Evolutionary conservation across 2,888 invertebrate genomes (phyloP).

Genomic region (Pogonocherus hispidulus): DNA sequence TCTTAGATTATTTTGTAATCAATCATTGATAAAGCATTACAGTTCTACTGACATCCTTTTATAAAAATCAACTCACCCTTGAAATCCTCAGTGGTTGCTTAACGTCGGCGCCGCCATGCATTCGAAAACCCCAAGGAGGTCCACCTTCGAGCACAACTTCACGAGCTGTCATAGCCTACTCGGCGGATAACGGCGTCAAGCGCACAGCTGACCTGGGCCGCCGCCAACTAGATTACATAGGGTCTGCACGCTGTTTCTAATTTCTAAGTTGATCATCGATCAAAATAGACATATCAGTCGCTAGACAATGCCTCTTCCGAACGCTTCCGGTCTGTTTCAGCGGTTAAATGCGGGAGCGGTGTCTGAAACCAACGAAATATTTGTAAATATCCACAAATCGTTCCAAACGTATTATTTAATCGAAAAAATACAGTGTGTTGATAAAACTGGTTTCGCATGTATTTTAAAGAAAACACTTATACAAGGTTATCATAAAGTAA

Average conservation of each 20-base stretch:
- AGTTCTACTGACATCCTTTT: background rate
- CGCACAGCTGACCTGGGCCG: slow-evolving; percentile 52
- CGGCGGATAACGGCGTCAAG: slow-evolving; percentile 35
- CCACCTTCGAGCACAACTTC: slow-evolving; percentile 85
- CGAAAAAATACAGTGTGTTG: no score
- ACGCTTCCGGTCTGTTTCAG: slow-evolving; percentile 9
- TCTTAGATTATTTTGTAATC: background rate
- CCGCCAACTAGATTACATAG: slow-evolving; percentile 52
- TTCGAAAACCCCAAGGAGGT: slow-evolving; percentile 91
- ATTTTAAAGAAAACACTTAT: no score
- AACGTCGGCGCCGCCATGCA: slow-evolving; percentile 87
- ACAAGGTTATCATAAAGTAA: no score
- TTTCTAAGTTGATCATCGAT: slow-evolving; percentile 50
- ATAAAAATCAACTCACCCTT: slow-evolving; percentile 74
- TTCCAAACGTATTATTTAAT: no score
- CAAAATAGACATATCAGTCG: slow-evolving; percentile 51
- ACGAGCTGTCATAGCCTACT: slow-evolving; percentile 75
- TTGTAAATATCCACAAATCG: no score
- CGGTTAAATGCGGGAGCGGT: background rate
- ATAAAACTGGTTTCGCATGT: no score
- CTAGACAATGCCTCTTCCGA: slow-evolving; percentile 15
- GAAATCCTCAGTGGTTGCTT: slow-evolving; percentile 85
- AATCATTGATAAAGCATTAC: background rate
- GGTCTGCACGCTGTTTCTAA: slow-evolving; percentile 34
- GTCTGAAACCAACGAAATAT: background rate